phyloP scores from a whole-genome alignment of 2,797 vertebrate species.

The Melanotaenia pygmaea region DNA sequence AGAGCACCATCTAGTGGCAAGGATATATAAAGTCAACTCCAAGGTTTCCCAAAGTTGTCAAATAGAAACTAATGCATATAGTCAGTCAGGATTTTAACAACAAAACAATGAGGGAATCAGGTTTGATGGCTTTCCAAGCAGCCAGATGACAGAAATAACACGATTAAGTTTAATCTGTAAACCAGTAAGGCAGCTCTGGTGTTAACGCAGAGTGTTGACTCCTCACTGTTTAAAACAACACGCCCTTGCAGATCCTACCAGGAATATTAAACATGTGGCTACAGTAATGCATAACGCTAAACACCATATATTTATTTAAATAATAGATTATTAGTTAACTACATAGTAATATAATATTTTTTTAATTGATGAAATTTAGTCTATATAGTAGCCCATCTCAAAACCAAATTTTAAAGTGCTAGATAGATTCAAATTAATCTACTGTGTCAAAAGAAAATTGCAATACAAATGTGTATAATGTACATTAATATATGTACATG shows the following conservation, averaged over 20 bases:
- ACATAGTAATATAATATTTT: too few species aligned
- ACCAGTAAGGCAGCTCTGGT: constrained; percentile 47
- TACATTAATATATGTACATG: not conserved
- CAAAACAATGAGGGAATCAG: not conserved
- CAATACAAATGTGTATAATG: not conserved
- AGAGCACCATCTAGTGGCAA: constrained; percentile 46
- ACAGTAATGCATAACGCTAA: not conserved
- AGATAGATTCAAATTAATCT: not conserved
- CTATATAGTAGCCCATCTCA: not conserved
- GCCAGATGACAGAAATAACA: not conserved
- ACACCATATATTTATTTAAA: not conserved
- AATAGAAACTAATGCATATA: not conserved
- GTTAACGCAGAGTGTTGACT: constrained; percentile 61
- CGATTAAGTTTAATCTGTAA: constrained; percentile 26
- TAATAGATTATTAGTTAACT: too few species aligned
- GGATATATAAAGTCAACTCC: not conserved
- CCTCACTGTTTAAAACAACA: constrained; percentile 49
- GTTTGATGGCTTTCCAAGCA: not conserved
- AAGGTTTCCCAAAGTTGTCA: not conserved
- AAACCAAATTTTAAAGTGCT: not conserved
- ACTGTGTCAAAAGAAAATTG: not conserved
- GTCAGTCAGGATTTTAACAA: not conserved
- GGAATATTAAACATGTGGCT: constrained; percentile 30
- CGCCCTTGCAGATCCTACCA: constrained; percentile 39
- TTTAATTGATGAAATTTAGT: too few species aligned